Evolutionary conservation across 2,797 vertebrate species (phyloP).

Genomic region (Coluber constrictor): DNA sequence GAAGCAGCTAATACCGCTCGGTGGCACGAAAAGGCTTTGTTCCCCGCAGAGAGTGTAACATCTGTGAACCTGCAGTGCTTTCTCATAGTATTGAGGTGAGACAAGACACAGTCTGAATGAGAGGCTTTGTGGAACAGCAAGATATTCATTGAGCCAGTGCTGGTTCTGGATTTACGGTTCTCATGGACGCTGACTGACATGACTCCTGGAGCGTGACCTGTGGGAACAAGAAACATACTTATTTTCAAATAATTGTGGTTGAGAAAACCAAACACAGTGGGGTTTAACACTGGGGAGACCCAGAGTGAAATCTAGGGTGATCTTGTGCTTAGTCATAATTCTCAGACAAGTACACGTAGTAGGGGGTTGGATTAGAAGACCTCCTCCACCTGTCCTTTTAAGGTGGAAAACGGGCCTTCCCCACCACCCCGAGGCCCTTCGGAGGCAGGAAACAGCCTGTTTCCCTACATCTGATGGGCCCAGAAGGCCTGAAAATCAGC

Average conservation of each 20-base stretch:
- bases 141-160: constrained; percentile 91
- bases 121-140: constrained; percentile 91
- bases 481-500: too few relatives aligned
- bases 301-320: neutral
- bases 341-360: neutral
- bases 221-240: neutral
- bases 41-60: constrained; percentile 89
- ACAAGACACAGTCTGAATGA: constrained; percentile 88
- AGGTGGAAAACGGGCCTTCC: too few relatives aligned
- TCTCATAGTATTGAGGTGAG: constrained; percentile 87
- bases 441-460: too few relatives aligned
- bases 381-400: too few relatives aligned
- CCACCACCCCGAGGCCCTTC: too few relatives aligned
- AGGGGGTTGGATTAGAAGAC: too few relatives aligned
- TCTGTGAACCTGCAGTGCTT: constrained; percentile 93
- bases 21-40: constrained; percentile 89
- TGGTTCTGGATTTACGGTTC: constrained; percentile 91
- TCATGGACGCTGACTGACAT: constrained; percentile 95
- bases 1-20: constrained; percentile 90
- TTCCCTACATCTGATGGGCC: too few relatives aligned
- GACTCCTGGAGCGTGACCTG: constrained; percentile 63
- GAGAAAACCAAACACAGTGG: neutral
- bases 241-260: neutral
- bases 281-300: neutral
- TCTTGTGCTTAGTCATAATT: neutral